Evolutionary conservation across 2,888 invertebrate genomes (phyloP).

Genomic region (Habrosyne pyritoides): DNA sequence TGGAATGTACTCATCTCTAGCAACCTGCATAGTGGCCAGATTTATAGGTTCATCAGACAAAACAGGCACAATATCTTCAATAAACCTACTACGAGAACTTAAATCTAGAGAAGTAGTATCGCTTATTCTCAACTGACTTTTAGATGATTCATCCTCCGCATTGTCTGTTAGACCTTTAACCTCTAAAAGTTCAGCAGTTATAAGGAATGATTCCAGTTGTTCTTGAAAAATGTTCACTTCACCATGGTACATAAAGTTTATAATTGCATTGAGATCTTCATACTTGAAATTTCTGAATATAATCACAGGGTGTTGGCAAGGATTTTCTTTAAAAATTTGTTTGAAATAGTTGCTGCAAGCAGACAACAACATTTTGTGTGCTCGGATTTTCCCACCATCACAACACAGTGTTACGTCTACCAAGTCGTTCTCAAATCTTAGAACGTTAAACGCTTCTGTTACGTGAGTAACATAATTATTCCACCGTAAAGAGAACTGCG

Average conservation of each 20-base stretch:
- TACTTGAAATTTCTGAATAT: constrained; percentile 91
- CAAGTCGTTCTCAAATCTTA: constrained; percentile 87
- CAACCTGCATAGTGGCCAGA: constrained; percentile 66
- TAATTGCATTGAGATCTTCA: constrained; percentile 89
- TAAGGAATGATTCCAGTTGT: constrained; percentile 89
- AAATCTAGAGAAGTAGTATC: constrained; percentile 72
- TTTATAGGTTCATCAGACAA: constrained; percentile 75
- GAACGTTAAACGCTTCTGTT: constrained; percentile 90
- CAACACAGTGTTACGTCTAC: constrained; percentile 94
- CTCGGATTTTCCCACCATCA: constrained; percentile 92
- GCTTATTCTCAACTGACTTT: constrained; percentile 56
- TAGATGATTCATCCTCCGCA: constrained; percentile 70
- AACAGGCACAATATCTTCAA: constrained; percentile 58
- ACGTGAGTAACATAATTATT: constrained; percentile 93
- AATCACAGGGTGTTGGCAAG: constrained; percentile 91
- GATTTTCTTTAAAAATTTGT: constrained; percentile 89
- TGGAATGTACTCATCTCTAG: constrained; percentile 70
- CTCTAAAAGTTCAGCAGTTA: constrained; percentile 89
- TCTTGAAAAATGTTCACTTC: constrained; percentile 93
- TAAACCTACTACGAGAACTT: constrained; percentile 64
- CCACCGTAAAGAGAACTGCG: constrained; percentile 94
- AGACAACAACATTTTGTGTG: constrained; percentile 92
- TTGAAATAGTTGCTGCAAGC: constrained; percentile 93
- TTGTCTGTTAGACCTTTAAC: constrained; percentile 90
- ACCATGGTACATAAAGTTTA: constrained; percentile 93